phyloP scores from a whole-genome alignment of 2,113 vertebrate genomes.

The Amazona guildingii region DNA sequence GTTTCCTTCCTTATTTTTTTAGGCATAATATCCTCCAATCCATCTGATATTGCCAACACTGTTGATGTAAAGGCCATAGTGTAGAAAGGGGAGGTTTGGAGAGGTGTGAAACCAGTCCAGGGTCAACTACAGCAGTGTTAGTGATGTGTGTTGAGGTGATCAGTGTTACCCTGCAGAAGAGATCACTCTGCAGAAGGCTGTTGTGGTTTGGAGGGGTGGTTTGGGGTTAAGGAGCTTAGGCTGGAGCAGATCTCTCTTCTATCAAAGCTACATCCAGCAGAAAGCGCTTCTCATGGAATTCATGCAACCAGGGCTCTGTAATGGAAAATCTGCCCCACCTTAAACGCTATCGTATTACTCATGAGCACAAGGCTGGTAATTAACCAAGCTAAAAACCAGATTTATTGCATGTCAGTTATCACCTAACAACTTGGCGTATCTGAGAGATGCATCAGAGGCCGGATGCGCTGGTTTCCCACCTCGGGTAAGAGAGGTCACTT shows the following conservation, averaged over 20 bases:
- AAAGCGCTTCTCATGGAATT: conserved; percentile 48
- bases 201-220: background rate
- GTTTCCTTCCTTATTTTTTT: background rate
- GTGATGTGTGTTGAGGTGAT: accelerated
- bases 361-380: conserved; percentile 56
- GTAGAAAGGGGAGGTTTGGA: background rate
- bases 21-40: background rate
- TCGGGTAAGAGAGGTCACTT: conserved; percentile 1
- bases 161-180: background rate
- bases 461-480: conserved; percentile 1
- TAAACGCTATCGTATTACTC: conserved; percentile 66
- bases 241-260: background rate
- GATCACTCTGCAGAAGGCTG: background rate
- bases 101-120: background rate
- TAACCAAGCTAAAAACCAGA: conserved; percentile 57
- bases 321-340: conserved; percentile 70
- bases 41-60: accelerated
- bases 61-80: background rate
- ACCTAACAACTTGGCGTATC: background rate
- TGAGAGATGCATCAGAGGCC: background rate
- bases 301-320: conserved; percentile 26
- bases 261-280: conserved; percentile 41
- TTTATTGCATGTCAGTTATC: conserved; percentile 55
- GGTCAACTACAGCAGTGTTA: background rate
- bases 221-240: background rate